phyloP scores from a whole-genome alignment of 2,113 vertebrate species.

The Xerus inauris region DNA sequence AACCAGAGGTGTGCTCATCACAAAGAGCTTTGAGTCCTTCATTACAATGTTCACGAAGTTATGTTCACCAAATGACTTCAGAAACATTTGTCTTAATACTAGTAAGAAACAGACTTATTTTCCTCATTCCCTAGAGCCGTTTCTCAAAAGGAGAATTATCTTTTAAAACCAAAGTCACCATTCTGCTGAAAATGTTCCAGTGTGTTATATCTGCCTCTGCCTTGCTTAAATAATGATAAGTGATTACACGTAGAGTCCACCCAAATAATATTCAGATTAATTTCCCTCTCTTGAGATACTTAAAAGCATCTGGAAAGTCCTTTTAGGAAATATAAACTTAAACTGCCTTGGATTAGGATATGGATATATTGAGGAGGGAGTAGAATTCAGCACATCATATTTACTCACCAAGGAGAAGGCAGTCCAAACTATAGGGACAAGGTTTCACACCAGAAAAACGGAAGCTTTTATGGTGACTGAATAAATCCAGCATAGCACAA shows the following conservation, averaged over 20 bases:
- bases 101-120: neutral
- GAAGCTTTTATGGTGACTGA: neutral
- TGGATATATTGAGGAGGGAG: neutral
- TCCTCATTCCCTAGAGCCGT: neutral
- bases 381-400: neutral
- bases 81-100: neutral
- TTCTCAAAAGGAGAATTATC: neutral
- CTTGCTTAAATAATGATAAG: neutral
- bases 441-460: neutral
- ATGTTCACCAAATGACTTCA: neutral
- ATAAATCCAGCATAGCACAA: neutral
- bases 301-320: neutral
- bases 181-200: neutral
- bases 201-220: neutral
- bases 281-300: neutral
- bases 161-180: neutral
- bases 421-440: neutral
- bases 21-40: neutral
- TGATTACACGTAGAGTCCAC: neutral
- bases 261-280: neutral
- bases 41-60: neutral
- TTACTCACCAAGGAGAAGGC: neutral
- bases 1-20: neutral
- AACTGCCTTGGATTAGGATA: neutral
- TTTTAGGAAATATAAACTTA: neutral